phyloP scores from a whole-genome alignment of 64 coral and sea anemone species.

The Pocillopora verrucosa region DNA sequence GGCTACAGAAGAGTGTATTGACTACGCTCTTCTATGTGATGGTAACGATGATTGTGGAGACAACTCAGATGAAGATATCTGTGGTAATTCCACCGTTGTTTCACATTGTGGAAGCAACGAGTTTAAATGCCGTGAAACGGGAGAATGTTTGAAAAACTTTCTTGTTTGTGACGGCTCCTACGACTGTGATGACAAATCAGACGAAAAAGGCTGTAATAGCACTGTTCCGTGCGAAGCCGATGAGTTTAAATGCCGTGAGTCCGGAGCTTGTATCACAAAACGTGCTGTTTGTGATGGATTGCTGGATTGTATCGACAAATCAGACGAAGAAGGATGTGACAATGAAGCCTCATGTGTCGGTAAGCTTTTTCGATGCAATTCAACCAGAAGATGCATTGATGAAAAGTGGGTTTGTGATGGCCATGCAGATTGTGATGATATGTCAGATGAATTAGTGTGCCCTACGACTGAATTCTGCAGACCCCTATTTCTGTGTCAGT shows the following conservation, averaged over 20 bases:
- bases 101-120: neutral
- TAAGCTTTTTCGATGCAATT: no score
- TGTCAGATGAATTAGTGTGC: no score
- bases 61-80: neutral
- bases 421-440: no score
- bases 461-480: no score
- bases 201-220: neutral
- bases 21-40: neutral
- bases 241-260: neutral
- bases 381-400: no score
- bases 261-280: neutral
- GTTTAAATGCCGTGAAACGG: neutral
- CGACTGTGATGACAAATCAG: neutral
- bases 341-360: no score
- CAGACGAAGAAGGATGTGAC: no score
- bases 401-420: no score
- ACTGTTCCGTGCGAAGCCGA: neutral
- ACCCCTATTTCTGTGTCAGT: no score
- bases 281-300: no score
- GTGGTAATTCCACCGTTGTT: neutral
- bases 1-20: neutral
- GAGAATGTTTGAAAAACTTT: no score
- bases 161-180: neutral
- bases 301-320: no score
- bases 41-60: neutral